phyloP scores from a whole-genome alignment of 30 jellyfish, hydroid and myxozoan genomes.

The Pseudorhiza aurosa region DNA sequence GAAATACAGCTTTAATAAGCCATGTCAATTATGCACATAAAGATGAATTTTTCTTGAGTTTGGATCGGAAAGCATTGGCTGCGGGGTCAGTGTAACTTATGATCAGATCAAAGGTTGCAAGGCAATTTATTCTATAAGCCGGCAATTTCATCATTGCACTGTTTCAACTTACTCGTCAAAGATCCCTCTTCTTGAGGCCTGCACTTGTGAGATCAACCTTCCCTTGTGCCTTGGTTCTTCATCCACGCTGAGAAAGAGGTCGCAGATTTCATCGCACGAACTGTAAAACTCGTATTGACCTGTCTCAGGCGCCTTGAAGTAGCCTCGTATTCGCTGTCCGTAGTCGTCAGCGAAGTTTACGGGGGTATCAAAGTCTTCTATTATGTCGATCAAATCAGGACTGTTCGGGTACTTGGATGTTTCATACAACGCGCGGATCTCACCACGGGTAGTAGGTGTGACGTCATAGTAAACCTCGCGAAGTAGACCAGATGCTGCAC shows the following conservation, averaged over 20 bases:
- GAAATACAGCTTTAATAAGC: too few species aligned
- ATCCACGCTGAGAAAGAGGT: constrained; percentile 83
- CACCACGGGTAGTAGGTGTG: constrained; percentile 71
- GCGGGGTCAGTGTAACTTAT: too few species aligned
- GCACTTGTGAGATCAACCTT: constrained; percentile 81
- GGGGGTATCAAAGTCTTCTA: constrained; percentile 84
- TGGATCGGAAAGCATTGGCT: too few species aligned
- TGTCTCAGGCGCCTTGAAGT: constrained; percentile 77
- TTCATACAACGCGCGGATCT: constrained; percentile 76
- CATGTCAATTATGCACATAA: too few species aligned
- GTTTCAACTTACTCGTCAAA: constrained; percentile 71
- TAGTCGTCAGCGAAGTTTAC: constrained; percentile 78
- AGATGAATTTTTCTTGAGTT: too few species aligned
- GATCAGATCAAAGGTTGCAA: too few species aligned
- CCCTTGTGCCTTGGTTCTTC: constrained; percentile 86
- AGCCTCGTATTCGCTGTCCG: constrained; percentile 95
- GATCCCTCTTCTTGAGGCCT: constrained; percentile 76
- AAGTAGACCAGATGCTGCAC: constrained; percentile 61
- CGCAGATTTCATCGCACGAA: constrained; percentile 93
- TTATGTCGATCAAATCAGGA: constrained; percentile 84
- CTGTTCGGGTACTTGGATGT: constrained; percentile 75
- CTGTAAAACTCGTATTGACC: constrained; percentile 84
- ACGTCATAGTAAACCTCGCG: constrained; percentile 88
- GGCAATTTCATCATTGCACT: background rate
- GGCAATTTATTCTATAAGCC: too few species aligned